Percentiles rank a stretch among this genome's conserved stretches.
These are phyloP conservation scores for Aplochiton taeniatus DNA, from an alignment of 2,797 vertebrate species.

Conservation along the genomic window DNA sequence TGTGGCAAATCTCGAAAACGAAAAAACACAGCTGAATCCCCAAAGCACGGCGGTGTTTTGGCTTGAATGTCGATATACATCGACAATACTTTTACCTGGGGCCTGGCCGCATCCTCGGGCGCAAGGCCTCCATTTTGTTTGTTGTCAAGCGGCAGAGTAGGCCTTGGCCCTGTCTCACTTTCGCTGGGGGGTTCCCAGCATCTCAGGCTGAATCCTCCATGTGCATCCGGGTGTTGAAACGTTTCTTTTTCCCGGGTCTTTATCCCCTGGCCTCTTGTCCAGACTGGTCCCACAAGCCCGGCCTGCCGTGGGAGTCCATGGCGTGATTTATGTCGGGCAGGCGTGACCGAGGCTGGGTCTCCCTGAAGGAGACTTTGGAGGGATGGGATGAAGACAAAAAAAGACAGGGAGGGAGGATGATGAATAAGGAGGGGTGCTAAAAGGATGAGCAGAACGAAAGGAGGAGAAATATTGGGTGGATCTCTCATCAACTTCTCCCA, in stretches of 20 bases:
- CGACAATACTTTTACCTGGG: too few relatives aligned
- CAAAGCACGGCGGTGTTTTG: neutral
- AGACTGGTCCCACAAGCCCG: conserved; percentile 30
- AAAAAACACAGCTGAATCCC: neutral
- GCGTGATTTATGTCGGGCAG: conserved; percentile 42
- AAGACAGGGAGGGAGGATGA: conserved; percentile 6
- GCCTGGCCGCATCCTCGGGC: too few relatives aligned
- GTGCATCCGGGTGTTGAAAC: conserved; percentile 42
- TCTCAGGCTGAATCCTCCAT: conserved; percentile 20
- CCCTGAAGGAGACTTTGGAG: conserved; percentile 38
- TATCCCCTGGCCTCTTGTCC: conserved; percentile 24
- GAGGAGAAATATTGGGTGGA: conserved; percentile 44
- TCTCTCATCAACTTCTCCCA: conserved; percentile 67
- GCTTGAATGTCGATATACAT: neutral
- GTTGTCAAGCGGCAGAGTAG: too few relatives aligned
- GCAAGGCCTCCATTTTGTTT: neutral
- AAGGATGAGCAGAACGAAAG: conserved; percentile 54
- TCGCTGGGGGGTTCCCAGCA: neutral
- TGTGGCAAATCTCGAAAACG: neutral
- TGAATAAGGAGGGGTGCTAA: conserved; percentile 12
- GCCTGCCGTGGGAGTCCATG: conserved; percentile 24
- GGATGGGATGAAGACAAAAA: conserved; percentile 33
- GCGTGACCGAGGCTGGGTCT: conserved; percentile 39
- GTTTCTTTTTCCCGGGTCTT: conserved; percentile 12
- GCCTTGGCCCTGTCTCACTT: too few relatives aligned